A percentile compares a stretch with the other conserved stretches of the same genome.
phyloP scores from a whole-genome alignment of 2,113 vertebrate species.

The Manacus vitellinus region DNA sequence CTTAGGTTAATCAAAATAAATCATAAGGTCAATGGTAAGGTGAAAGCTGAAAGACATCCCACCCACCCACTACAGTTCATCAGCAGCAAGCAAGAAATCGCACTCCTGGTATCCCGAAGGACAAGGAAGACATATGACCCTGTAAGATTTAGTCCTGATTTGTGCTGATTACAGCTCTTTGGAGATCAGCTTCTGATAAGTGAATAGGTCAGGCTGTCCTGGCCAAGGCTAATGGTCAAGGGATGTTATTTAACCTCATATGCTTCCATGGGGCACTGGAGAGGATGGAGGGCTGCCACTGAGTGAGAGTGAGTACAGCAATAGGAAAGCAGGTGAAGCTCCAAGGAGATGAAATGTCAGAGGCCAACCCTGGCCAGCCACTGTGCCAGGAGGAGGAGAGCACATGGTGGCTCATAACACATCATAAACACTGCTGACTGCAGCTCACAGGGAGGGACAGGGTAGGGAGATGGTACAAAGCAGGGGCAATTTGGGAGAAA shows the following conservation, averaged over 20 bases:
- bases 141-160: neutral
- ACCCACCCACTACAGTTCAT: neutral
- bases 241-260: neutral
- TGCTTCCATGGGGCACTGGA: neutral
- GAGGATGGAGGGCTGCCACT: neutral
- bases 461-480: neutral
- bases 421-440: neutral
- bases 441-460: neutral
- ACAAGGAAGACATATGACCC: neutral
- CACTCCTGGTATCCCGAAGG: neutral
- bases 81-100: neutral
- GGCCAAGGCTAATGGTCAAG: neutral
- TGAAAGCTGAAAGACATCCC: slow-evolving; percentile 44
- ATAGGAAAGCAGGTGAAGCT: neutral
- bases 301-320: neutral
- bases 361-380: neutral
- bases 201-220: neutral
- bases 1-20: slow-evolving; percentile 72
- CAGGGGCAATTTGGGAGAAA: neutral
- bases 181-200: neutral
- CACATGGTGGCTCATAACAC: neutral
- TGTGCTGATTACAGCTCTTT: neutral
- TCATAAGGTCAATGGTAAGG: slow-evolving; percentile 54
- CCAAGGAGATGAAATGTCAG: neutral
- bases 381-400: neutral